Conservation (phyloP, 2,113 vertebrate species). For the Tylochromis polylepis region DNA sequence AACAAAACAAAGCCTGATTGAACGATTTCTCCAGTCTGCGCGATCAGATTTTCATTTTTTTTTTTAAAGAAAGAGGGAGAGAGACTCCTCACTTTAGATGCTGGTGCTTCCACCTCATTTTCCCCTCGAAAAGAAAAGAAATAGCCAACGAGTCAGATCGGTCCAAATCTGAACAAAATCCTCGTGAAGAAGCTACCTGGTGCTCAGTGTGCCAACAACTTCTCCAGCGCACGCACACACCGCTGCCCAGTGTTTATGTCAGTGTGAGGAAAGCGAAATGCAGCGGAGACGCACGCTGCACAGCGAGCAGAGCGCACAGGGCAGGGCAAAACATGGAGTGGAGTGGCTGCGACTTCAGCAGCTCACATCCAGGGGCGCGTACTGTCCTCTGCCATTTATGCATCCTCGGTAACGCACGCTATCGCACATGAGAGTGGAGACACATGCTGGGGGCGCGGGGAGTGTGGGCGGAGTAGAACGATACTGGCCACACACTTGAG, state of each 20-base stretch:
- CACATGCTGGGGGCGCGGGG: constrained; percentile 18
- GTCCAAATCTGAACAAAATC: constrained; percentile 34
- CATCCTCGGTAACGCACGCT: constrained; percentile 28
- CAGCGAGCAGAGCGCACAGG: constrained; percentile 53
- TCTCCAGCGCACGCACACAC: constrained; percentile 54
- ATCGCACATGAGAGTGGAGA: not conserved
- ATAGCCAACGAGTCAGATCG: constrained; percentile 6
- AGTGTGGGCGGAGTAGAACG: not conserved
- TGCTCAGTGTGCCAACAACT: constrained; percentile 63
- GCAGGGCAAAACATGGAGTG: constrained; percentile 70
- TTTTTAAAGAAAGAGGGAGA: not conserved
- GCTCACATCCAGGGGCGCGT: constrained; percentile 51
- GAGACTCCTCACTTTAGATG: constrained; percentile 60
- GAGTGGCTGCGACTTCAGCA: constrained; percentile 53
- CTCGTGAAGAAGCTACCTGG: constrained; percentile 30
- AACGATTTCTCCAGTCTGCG: constrained; percentile 11
- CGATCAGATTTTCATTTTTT: constrained; percentile 30
- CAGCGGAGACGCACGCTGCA: constrained; percentile 32
- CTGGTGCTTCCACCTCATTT: constrained; percentile 51
- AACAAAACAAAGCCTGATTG: not conserved
- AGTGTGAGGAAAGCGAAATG: constrained; percentile 43
- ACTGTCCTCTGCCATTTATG: constrained; percentile 28
- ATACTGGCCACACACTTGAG: not conserved
- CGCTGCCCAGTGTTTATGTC: constrained; percentile 43
- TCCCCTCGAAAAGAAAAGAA: constrained; percentile 6